Conservation (phyloP, 2,888 invertebrate species). For the Pyrochroa serraticornis region DNA sequence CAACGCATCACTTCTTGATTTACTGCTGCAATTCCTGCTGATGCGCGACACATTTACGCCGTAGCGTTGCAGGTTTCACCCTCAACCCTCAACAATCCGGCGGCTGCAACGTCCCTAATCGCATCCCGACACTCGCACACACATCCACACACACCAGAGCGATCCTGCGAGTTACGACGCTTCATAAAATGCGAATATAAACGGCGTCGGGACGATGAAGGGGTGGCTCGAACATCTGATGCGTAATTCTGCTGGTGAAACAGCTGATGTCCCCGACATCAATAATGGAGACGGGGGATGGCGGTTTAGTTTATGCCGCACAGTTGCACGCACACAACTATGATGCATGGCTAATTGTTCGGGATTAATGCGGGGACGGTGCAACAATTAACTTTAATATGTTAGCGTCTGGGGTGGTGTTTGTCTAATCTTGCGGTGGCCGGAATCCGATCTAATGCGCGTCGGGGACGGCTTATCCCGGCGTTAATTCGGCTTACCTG, state of each 20-base stretch:
- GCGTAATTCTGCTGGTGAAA: constrained; percentile 30
- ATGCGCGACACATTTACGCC: too few species aligned
- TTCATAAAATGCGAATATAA: constrained; percentile 40
- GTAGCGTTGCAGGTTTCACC: too few species aligned
- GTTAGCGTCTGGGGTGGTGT: constrained; percentile 40
- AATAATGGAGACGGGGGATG: constrained; percentile 44
- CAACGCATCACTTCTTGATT: background rate
- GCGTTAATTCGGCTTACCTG: constrained; percentile 58
- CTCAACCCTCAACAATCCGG: background rate
- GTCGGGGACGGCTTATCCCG: background rate
- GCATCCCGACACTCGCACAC: constrained; percentile 28
- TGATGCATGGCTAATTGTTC: constrained; percentile 51
- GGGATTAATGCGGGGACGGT: constrained; percentile 44
- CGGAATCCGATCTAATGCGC: background rate
- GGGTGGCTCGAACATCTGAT: constrained; percentile 33
- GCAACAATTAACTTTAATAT: constrained; percentile 48
- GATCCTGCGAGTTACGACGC: constrained; percentile 10
- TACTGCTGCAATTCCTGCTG: too few species aligned
- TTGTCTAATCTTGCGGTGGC: constrained; percentile 31
- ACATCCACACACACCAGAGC: too few species aligned
- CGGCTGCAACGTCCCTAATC: constrained; percentile 24
- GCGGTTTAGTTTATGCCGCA: constrained; percentile 29
- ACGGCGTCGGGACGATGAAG: constrained; percentile 25
- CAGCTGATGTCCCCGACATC: constrained; percentile 45
- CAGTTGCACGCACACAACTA: constrained; percentile 39